Percentiles rank a stretch among this genome's conserved stretches.
phyloP scores from a whole-genome alignment of 1,140 invertebrate species.

The Drosophila takahashii region DNA sequence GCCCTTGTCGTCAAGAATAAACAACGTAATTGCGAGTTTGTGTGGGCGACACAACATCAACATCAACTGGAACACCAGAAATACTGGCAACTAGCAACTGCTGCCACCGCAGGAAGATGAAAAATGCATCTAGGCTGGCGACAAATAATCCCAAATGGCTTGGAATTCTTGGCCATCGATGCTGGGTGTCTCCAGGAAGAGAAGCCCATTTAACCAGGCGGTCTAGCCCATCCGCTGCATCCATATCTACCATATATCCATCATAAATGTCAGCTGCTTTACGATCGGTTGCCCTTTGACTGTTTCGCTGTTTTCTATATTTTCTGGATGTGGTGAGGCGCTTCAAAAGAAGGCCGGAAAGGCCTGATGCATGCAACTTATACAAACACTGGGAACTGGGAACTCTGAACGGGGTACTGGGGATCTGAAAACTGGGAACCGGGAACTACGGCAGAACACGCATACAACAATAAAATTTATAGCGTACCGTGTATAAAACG shows the following conservation, averaged over 20 bases:
- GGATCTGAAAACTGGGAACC: neutral
- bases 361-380: conserved; percentile 44
- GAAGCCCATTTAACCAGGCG: conserved; percentile 33
- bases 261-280: conserved; percentile 78
- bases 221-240: conserved; percentile 32
- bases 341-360: conserved; percentile 71
- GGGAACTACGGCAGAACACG: conserved; percentile 26
- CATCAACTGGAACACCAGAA: conserved; percentile 16
- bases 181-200: conserved; percentile 8
- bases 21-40: conserved; percentile 81
- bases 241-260: conserved; percentile 30
- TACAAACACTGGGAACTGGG: conserved; percentile 29
- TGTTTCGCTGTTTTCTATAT: conserved; percentile 10
- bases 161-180: conserved; percentile 34
- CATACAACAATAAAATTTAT: conserved; percentile 79
- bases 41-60: conserved; percentile 70
- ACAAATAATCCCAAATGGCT: conserved; percentile 72
- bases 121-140: conserved; percentile 56
- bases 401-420: neutral
- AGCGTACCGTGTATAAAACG: conserved; percentile 71
- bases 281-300: conserved; percentile 78
- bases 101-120: conserved; percentile 38
- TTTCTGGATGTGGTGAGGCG: conserved; percentile 31
- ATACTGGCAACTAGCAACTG: conserved; percentile 5
- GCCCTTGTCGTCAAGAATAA: conserved; percentile 77